These are phyloP conservation scores for Nibea albiflora DNA, from an alignment of 2,113 vertebrate genomes.

Conservation along the genomic window DNA sequence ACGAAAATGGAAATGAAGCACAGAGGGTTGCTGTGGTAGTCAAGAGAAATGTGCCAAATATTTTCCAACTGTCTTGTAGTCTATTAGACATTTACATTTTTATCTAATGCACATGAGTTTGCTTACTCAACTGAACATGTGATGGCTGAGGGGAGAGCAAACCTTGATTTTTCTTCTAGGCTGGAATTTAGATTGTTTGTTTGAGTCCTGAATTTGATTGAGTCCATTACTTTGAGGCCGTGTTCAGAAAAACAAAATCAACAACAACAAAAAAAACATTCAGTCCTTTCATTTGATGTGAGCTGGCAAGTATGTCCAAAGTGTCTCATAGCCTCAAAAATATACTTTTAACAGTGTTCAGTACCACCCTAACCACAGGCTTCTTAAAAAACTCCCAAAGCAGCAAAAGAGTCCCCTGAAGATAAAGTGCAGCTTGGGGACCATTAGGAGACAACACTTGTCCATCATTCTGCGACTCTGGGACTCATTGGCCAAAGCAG, in stretches of 20 bases:
- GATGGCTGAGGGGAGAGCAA: too few relatives aligned
- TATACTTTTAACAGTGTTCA: neutral
- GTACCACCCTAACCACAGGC: neutral
- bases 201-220: neutral
- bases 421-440: conserved; percentile 11
- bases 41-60: conserved; percentile 10
- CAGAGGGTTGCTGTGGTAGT: conserved; percentile 1
- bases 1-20: conserved; percentile 11
- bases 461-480: conserved; percentile 14
- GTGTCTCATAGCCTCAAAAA: neutral
- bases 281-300: too few relatives aligned
- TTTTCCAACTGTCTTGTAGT: conserved; percentile 14
- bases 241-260: too few relatives aligned
- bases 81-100: neutral
- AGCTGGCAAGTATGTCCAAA: too few relatives aligned
- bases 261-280: too few relatives aligned
- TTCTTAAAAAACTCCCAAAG: neutral
- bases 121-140: too few relatives aligned
- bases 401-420: neutral
- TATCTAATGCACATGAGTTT: too few relatives aligned
- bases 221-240: neutral
- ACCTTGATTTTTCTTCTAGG: too few relatives aligned
- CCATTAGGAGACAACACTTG: conserved; percentile 7
- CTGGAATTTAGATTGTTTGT: neutral
- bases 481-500: neutral